These are phyloP conservation scores for Hoplostethus atlanticus DNA, from an alignment of 2,797 vertebrate genomes.

Conservation along the genomic window DNA sequence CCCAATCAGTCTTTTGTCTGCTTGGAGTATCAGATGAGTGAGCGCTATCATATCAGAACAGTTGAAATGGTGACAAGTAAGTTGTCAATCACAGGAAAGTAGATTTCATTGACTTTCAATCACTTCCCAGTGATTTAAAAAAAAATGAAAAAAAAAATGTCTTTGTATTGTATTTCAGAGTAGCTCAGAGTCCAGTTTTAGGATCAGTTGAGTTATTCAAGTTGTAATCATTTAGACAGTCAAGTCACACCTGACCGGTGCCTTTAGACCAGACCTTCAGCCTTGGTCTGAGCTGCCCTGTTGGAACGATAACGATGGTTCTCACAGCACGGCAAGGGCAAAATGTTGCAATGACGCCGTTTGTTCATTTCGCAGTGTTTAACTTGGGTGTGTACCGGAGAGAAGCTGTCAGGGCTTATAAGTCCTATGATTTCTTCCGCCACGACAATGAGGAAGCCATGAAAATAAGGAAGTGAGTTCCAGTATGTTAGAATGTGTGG, in stretches of 20 bases:
- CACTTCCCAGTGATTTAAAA: background rate
- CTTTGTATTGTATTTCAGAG: background rate
- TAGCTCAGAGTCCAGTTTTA: constrained; percentile 9
- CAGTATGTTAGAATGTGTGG: background rate
- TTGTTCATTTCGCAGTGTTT: constrained; percentile 87
- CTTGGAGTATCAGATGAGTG: background rate
- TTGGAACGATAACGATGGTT: background rate
- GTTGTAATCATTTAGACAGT: background rate
- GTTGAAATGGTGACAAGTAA: background rate
- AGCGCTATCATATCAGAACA: background rate
- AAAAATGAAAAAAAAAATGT: no score
- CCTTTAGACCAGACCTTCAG: no score
- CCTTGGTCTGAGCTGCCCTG: no score
- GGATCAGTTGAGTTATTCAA: background rate
- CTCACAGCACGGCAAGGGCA: background rate
- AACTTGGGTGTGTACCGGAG: constrained; percentile 98
- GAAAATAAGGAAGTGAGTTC: constrained; percentile 95
- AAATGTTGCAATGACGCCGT: constrained; percentile 2
- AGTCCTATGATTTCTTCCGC: constrained; percentile 97
- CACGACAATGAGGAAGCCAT: constrained; percentile 97
- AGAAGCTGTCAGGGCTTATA: constrained; percentile 93
- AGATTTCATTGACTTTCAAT: background rate
- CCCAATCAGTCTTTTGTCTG: background rate
- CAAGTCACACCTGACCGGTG: no score
- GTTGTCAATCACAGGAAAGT: background rate